A percentile compares a stretch with the other conserved stretches of the same genome.
Evolutionary conservation across 2,797 vertebrate species (phyloP).

Genomic region (Aeoliscus strigatus): DNA sequence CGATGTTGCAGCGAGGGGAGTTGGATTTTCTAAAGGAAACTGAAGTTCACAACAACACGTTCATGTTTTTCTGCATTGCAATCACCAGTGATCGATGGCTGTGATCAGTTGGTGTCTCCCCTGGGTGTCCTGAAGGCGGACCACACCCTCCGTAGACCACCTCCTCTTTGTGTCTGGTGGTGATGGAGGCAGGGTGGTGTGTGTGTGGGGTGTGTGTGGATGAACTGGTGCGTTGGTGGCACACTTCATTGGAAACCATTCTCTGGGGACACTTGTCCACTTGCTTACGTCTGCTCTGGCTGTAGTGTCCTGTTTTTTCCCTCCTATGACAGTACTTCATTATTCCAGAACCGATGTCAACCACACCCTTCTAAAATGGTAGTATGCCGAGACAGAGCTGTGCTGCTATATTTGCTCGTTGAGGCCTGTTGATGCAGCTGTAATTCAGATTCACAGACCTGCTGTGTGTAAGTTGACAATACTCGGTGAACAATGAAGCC

Average conservation of each 20-base stretch:
- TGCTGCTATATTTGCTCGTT: neutral
- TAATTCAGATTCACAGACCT: neutral
- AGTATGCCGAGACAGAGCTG: neutral
- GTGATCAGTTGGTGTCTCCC: constrained; percentile 30
- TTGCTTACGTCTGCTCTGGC: constrained; percentile 11
- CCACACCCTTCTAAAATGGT: constrained; percentile 5
- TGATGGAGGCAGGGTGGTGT: constrained; percentile 8
- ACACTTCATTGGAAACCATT: constrained; percentile 13
- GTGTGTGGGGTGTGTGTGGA: constrained; percentile 33
- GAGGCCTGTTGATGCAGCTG: neutral
- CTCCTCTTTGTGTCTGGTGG: constrained; percentile 55
- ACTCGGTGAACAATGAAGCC: no score
- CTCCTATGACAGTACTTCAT: constrained; percentile 4
- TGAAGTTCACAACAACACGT: no score
- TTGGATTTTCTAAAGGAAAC: neutral
- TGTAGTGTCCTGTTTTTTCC: constrained; percentile 10
- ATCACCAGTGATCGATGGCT: constrained; percentile 16
- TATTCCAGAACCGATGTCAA: neutral
- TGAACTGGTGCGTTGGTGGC: constrained; percentile 26
- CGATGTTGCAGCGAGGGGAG: neutral
- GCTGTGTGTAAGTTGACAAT: no score
- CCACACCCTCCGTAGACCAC: constrained; percentile 66
- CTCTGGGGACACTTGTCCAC: neutral
- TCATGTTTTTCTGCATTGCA: neutral
- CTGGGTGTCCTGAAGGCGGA: constrained; percentile 35